Evolutionary conservation across 2,113 vertebrate genomes (phyloP), one percentile per base, ranked within the genome.

Genomic region (Micronisus gabar): DNA sequence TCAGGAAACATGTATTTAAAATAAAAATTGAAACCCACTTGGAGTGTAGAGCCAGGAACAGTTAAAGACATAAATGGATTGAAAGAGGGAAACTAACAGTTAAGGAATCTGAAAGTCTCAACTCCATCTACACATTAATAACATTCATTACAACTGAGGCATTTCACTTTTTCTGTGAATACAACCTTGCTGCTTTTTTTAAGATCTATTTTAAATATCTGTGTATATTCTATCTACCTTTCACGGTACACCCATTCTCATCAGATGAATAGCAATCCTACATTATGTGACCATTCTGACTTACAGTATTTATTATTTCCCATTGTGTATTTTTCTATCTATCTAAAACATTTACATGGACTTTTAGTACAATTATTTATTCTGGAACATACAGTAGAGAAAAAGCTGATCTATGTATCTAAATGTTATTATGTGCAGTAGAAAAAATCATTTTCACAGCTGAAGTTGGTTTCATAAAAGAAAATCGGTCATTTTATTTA

Each of bases 401-500:
- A 95, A 93, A 67, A 5, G 40, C n/a, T 8, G 70, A 78, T 76
- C 36, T 53, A 53, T 95, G 94, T 93, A 70, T 86, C 83, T 59
- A 58, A 80, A 86, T 2, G 7, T 65, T 80, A 70, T 73, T 88
- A 50, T 22, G 32, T 53, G 52, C 50, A 59, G 41, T 30, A 40
- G 2, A 58, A 55, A 34, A 72, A 47, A 43, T 43, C 2, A 41
- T 88, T 94, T 92, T 83, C 86, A 16, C 82, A 86, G 67, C 63
- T 41, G 25, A 83, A 80, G 23, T 18, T 50, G 59, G 59, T 45
- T 94, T 95, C 38, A 53, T 73, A 59, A 81, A 72, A 47, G 79
- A 86, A 97, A 90, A 96, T 58, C 0, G 15, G 59, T 36, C n/a
- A 73, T 86, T 93, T 95, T 78, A 86, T 88, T 93, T 92, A 88